Percentiles rank a stretch among this genome's conserved stretches.
These are phyloP conservation scores for Pyrocoelia pectoralis DNA, from an alignment of 2,888 invertebrate species.

Conservation along the genomic window DNA sequence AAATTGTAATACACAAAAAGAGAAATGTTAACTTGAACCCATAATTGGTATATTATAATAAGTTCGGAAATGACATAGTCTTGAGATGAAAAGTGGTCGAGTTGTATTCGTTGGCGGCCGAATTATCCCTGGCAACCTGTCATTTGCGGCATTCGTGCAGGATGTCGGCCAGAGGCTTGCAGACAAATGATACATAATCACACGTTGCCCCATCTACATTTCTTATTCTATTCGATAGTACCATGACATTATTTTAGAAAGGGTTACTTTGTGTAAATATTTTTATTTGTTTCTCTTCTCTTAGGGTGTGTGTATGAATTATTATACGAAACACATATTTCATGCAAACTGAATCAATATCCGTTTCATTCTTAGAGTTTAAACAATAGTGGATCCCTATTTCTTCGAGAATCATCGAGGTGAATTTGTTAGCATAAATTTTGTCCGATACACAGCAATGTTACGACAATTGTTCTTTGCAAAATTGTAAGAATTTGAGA, in stretches of 20 bases:
- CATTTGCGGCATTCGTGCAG: slow-evolving; percentile 51
- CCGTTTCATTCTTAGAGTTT: no score
- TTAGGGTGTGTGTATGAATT: no score
- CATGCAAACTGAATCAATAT: no score
- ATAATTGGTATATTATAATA: slow-evolving; percentile 34
- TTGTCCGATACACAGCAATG: no score
- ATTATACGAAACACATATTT: no score
- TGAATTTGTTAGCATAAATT: no score
- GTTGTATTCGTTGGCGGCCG: slow-evolving; percentile 34
- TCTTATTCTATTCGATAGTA: slow-evolving; percentile 37
- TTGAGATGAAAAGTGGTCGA: slow-evolving; percentile 32
- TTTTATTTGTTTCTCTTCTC: no score
- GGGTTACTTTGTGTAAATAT: slow-evolving; percentile 9
- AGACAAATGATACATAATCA: slow-evolving; percentile 53
- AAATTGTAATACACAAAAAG: neutral
- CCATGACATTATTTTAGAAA: slow-evolving; percentile 31
- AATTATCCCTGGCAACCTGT: slow-evolving; percentile 47
- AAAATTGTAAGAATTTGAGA: no score
- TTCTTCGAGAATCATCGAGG: no score
- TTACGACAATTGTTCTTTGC: no score
- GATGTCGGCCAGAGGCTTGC: slow-evolving; percentile 46
- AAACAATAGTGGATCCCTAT: no score
- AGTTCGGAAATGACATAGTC: slow-evolving; percentile 34
- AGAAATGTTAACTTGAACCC: neutral
- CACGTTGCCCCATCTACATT: slow-evolving; percentile 43